A percentile compares a stretch with the other conserved stretches of the same genome.
Evolutionary conservation across 2,113 vertebrate species (phyloP).

Genomic region (Malurus cyaneus): DNA sequence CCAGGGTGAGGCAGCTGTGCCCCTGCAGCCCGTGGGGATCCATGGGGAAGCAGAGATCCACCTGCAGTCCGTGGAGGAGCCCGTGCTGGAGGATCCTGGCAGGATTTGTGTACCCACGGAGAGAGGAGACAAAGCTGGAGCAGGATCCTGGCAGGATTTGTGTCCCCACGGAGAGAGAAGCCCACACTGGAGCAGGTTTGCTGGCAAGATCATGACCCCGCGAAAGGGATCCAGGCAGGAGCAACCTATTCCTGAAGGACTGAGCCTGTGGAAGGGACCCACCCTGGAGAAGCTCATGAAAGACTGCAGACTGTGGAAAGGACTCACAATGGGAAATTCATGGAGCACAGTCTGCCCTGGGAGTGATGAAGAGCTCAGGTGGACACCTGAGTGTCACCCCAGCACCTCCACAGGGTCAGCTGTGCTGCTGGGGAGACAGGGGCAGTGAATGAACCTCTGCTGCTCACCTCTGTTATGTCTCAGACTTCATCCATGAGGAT

Average conservation of each 20-base stretch:
- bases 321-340: not conserved
- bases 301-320: not conserved
- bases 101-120: not conserved
- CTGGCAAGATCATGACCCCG: not conserved
- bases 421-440: rapidly evolving
- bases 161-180: too few relatives aligned
- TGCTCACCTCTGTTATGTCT: not conserved
- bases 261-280: not conserved
- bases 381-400: not conserved
- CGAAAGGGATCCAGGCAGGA: not conserved
- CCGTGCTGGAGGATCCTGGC: not conserved
- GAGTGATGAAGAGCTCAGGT: not conserved
- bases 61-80: not conserved
- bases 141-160: too few relatives aligned
- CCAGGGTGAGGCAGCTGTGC: not conserved
- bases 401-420: not conserved
- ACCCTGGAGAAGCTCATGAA: not conserved
- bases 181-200: not conserved
- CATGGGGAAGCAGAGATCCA: not conserved
- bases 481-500: rapidly evolving
- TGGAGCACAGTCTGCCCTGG: rapidly evolving
- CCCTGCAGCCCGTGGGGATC: not conserved
- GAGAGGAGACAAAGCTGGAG: not conserved
- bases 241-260: not conserved
- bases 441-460: not conserved